Evolutionary conservation across 2,113 vertebrate species (phyloP).

Genomic region (Bubo bubo): DNA sequence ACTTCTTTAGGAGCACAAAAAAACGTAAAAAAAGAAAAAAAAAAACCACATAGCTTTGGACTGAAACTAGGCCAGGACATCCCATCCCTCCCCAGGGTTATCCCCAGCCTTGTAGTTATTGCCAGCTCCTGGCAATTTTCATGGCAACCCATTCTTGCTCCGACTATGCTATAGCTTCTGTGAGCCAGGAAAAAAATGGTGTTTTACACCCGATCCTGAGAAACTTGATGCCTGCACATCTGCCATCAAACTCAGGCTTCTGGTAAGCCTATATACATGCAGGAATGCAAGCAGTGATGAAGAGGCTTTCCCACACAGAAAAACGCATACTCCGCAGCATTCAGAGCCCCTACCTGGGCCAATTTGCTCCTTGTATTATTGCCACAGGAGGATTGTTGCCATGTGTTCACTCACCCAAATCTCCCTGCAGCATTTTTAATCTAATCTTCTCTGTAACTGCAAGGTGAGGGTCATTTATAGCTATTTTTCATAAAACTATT

Average conservation of each 20-base stretch:
- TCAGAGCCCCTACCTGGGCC: background rate
- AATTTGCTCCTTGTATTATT: background rate
- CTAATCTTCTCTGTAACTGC: conserved; percentile 42
- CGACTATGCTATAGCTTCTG: background rate
- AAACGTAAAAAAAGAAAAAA: background rate
- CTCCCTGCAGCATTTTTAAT: conserved; percentile 65
- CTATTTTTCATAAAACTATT: conserved; percentile 63
- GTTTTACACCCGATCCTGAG: background rate
- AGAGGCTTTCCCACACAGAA: background rate
- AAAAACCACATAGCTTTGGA: background rate
- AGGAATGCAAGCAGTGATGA: background rate
- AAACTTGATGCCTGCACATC: background rate
- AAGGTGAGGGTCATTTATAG: conserved; percentile 54
- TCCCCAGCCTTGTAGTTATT: background rate
- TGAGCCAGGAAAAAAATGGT: background rate
- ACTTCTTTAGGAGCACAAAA: background rate
- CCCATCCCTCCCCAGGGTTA: background rate
- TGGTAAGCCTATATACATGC: background rate
- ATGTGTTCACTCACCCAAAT: background rate
- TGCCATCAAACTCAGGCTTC: background rate
- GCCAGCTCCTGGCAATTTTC: background rate
- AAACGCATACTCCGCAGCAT: fast-evolving
- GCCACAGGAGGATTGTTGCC: background rate
- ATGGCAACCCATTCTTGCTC: background rate
- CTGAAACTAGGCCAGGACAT: background rate